Conservation (phyloP, 2,888 invertebrate genomes). For the Mythimna vitellina region DNA sequence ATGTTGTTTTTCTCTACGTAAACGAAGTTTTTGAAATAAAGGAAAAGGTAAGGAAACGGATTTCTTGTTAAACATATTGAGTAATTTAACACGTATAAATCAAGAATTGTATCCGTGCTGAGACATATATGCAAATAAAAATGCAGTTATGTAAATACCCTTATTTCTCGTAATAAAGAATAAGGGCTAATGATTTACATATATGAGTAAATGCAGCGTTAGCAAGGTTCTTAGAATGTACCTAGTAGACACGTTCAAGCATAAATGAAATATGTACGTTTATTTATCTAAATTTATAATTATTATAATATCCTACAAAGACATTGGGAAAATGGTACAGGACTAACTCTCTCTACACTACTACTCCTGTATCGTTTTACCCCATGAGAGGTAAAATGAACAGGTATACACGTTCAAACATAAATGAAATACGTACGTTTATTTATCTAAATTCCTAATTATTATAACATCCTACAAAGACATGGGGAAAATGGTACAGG, state of each 20-base stretch:
- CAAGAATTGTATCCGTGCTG: constrained; percentile 1
- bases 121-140: constrained; percentile 6
- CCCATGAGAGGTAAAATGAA: too few relatives aligned
- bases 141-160: not conserved
- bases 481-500: not conserved
- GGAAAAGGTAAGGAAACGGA: constrained; percentile 26
- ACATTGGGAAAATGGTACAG: not conserved
- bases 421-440: not conserved
- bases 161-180: not conserved
- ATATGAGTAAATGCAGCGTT: not conserved
- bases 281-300: too few relatives aligned
- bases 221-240: not conserved
- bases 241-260: too few relatives aligned
- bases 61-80: constrained; percentile 21
- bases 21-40: constrained; percentile 22
- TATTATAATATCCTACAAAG: too few relatives aligned
- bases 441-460: too few relatives aligned
- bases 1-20: constrained; percentile 16
- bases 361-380: too few relatives aligned
- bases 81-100: constrained; percentile 19
- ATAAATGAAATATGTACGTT: not conserved
- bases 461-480: too few relatives aligned
- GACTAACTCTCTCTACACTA: too few relatives aligned
- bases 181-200: constrained; percentile 2
- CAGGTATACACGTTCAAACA: too few relatives aligned